Base-by-base conservation (phyloP, 1,140 invertebrate genomes). In the Drosophila asahinai region DNA sequence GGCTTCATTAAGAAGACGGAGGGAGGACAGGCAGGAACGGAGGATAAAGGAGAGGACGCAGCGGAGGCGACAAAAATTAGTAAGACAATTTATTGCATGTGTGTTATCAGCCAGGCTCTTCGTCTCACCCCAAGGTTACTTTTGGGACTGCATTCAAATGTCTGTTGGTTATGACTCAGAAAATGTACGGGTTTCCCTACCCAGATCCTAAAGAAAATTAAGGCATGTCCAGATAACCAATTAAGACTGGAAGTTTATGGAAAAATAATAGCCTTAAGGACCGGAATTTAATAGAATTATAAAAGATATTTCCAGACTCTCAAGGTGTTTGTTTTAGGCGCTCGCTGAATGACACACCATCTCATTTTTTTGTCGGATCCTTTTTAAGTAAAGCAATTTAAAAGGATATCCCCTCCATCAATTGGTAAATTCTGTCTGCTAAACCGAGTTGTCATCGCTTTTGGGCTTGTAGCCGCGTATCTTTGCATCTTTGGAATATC, bases 21-120 rank as follows among this genome's bases (percentile, higher is more conserved):
- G 60, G 30, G 22, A 49, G 30, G 40, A 68, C 5, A 40, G 76
- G 15, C 11, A 22, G 15, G 19, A 2, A n/a, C 12, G 33, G 15
- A 6, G 38, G 14, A 22, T 40, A 67, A 87, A 68, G 67, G 36
- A 65, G 48, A 52, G 48, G 49, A 80, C 14, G 22, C 63, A 79
- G 70, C 76, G 67, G 51, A 83, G 52, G 68, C 77, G 61, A 87
- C 80, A 87, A 87, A 86, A 87, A 87, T 87, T 83, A 87, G 80
- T 86, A 74, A 81, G 67, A 78, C 67, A 81, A 87, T 87, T 87
- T 87, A 87, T 87, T 83, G 72, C 80, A 72, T 73, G 57, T 80
- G 30, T 81, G 77, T 78, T 80, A 80, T 74, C 71, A 66, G 51
- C 27, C 14, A 43, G 49, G 9, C 30, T 22, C 47, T 14, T 17